phyloP scores from a whole-genome alignment of 2,113 vertebrate genomes.

The Hyperopisus bebe region DNA sequence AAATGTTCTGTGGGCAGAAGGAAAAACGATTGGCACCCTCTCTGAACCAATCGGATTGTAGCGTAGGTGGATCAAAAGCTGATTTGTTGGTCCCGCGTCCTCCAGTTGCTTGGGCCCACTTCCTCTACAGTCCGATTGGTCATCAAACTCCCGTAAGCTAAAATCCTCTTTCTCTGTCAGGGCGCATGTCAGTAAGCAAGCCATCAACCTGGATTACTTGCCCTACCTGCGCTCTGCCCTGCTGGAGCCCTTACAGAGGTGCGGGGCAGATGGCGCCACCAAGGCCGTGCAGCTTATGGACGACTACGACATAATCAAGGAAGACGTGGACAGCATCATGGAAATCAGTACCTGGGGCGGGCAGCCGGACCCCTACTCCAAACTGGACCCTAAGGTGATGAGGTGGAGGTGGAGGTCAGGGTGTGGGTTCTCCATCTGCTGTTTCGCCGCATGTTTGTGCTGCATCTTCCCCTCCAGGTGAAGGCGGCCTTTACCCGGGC shows the following conservation, averaged over 20 bases:
- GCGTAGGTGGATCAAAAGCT: not conserved
- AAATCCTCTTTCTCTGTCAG: slow-evolving; percentile 47
- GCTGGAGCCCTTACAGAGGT: slow-evolving; percentile 67
- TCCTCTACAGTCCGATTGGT: not conserved
- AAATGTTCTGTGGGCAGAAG: not conserved
- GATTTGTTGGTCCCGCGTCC: not conserved
- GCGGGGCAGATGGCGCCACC: slow-evolving; percentile 71
- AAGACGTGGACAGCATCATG: slow-evolving; percentile 93
- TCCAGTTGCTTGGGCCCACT: too few species aligned
- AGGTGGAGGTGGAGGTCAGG: not conserved
- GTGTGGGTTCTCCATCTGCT: not conserved
- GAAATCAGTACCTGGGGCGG: slow-evolving; percentile 84
- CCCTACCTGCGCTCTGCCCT: slow-evolving; percentile 69
- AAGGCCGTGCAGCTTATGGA: slow-evolving; percentile 77
- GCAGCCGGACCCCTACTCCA: slow-evolving; percentile 78
- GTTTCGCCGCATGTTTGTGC: not conserved
- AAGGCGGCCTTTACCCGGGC: slow-evolving; percentile 89
- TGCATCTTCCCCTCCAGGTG: slow-evolving; percentile 61
- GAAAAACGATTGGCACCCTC: not conserved
- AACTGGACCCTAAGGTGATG: slow-evolving; percentile 86
- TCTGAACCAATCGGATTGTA: not conserved
- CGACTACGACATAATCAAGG: slow-evolving; percentile 81
- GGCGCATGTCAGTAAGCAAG: slow-evolving; percentile 74
- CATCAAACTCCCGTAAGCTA: not conserved
- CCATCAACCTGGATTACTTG: slow-evolving; percentile 84